Conservation (phyloP, 64 coral and sea anemone genomes). For the Dendronephthya gigantea region DNA sequence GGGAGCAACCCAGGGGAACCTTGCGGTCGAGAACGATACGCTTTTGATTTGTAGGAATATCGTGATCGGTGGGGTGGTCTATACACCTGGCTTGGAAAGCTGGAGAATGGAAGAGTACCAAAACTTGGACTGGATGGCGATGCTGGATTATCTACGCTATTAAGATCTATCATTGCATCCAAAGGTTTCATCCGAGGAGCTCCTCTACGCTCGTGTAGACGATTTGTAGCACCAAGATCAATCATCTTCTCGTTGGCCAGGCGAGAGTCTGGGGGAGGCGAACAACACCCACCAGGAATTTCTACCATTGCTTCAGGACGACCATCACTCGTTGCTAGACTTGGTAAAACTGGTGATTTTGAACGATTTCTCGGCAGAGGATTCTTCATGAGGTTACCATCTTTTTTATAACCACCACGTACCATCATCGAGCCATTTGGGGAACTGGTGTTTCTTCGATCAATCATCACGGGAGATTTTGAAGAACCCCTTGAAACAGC, state of each 20-base stretch:
- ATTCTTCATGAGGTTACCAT: neutral
- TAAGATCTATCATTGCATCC: neutral
- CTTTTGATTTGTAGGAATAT: neutral
- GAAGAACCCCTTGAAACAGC: neutral
- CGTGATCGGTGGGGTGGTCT: neutral
- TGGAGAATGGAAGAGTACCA: neutral
- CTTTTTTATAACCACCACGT: neutral
- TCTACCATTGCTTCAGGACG: neutral
- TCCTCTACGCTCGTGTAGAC: neutral
- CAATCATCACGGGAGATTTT: neutral
- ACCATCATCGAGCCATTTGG: neutral
- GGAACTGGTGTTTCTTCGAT: neutral
- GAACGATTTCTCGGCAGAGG: neutral
- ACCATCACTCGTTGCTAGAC: neutral
- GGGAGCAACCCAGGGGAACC: neutral
- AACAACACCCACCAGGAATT: neutral
- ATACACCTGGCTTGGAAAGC: neutral
- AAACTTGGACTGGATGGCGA: neutral
- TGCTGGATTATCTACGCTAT: neutral
- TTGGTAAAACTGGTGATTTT: neutral
- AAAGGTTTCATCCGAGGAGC: neutral
- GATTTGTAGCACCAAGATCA: neutral
- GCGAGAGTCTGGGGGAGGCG: no score
- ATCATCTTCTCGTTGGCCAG: no score
- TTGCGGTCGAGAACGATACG: neutral